Conservation (phyloP, 2,113 vertebrate species). For the human region GRCh38 chr21:36646001-36646500, state of each 20-base stretch:
- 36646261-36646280: not conserved
- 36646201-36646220: not conserved
- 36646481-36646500: fast-evolving
- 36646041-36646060: no score
- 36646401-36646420: not conserved
- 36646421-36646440: not conserved
- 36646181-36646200: not conserved
- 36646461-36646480: not conserved
- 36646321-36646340: not conserved
- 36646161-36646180: not conserved
- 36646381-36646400: not conserved
- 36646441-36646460: not conserved
- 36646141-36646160: not conserved
- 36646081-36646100: not conserved
- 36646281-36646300: fast-evolving
- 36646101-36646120: not conserved
- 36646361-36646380: not conserved
- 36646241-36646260: fast-evolving
- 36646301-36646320: fast-evolving
- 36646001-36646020: not conserved
- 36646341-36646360: not conserved
- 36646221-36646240: not conserved
- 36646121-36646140: not conserved
- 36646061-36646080: not conserved
- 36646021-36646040: not conserved